Base-by-base conservation (phyloP, 2,797 vertebrate species). In the Sebastiscus tertius region DNA sequence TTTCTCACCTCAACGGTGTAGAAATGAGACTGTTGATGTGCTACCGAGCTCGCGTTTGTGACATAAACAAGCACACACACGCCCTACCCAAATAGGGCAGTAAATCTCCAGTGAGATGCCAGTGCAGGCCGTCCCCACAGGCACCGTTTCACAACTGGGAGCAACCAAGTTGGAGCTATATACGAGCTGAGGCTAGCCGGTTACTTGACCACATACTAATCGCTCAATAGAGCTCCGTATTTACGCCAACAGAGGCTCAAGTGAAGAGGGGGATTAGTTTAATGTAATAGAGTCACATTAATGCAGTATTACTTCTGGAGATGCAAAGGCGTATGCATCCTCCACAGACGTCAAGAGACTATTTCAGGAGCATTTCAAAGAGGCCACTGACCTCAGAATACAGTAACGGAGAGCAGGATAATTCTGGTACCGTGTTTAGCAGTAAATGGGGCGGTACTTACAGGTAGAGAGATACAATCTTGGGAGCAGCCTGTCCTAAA, bases 381-480 rank as follows among this genome's bases (percentile, higher is more conserved):
- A 81, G 82, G 85, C 64, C 80, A 79, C 36, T 64, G 79, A 52
- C 81, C 84, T 90, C 84, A 80, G 82, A 89, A 86, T 83, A 86
- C 61, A 81, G 72, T 36, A 39, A 73, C 70, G 55, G 74, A 88
- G 70, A 70, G 71, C 69, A 68, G 63, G 84, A 76, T 80, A 6
- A 73, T 80, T 75, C 72, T 79, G 76, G 76, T 61, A 18, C 46
- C 62, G 26, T 68, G 73, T 73, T 56, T 42, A 59, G 75, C 22
- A 67, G 73, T 54, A 77, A 80, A 81, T 20, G 49, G 54, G 58
- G 79, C 4, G 18, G 72, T 92, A 98, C 98, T 99, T 94, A 99
- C 98, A 99, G 94, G 87, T 96, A 95, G 59, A 99, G 96, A 22
- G 95, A 95, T 55, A 93, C 84, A 65, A 99, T n/a, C 0, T 81